These are phyloP conservation scores for Meganola albula DNA, from an alignment of 2,888 invertebrate genomes.

Conservation along the genomic window DNA sequence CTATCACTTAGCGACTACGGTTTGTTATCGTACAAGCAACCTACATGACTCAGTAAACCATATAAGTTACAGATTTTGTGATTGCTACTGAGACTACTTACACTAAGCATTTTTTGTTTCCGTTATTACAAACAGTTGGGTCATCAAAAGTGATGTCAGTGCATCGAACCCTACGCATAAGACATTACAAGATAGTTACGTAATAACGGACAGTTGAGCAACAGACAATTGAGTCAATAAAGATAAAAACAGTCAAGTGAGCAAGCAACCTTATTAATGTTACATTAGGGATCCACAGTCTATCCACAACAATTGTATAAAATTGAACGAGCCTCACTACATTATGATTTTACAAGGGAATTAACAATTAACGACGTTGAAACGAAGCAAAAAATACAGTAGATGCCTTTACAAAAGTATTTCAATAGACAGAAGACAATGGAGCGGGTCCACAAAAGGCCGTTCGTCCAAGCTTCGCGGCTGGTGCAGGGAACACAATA, in stretches of 20 bases:
- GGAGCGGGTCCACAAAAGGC: slow-evolving; percentile 58
- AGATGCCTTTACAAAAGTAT: slow-evolving; percentile 50
- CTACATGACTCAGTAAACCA: too few relatives aligned
- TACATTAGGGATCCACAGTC: slow-evolving; percentile 47
- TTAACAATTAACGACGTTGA: slow-evolving; percentile 35
- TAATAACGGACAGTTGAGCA: slow-evolving; percentile 55
- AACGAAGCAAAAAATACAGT: slow-evolving; percentile 36
- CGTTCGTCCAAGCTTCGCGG: slow-evolving; percentile 51
- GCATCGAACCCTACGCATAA: slow-evolving; percentile 53
- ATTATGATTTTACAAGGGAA: slow-evolving; percentile 31
- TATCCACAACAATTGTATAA: slow-evolving; percentile 34
- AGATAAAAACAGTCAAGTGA: slow-evolving; percentile 61
- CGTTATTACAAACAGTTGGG: slow-evolving; percentile 17
- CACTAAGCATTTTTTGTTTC: too few relatives aligned
- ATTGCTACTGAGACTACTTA: too few relatives aligned
- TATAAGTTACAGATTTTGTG: too few relatives aligned
- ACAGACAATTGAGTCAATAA: slow-evolving; percentile 69
- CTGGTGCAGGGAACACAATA: slow-evolving; percentile 56
- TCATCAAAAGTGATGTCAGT: slow-evolving; percentile 40
- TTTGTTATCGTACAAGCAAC: slow-evolving; percentile 28
- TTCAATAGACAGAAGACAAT: slow-evolving; percentile 61
- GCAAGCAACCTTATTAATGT: slow-evolving; percentile 55
- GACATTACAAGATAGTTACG: slow-evolving; percentile 57
- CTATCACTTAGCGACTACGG: slow-evolving; percentile 32
- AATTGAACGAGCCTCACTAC: slow-evolving; percentile 33